Base-by-base conservation (phyloP, 2,888 invertebrate species). In the Drosophila formosana region DNA sequence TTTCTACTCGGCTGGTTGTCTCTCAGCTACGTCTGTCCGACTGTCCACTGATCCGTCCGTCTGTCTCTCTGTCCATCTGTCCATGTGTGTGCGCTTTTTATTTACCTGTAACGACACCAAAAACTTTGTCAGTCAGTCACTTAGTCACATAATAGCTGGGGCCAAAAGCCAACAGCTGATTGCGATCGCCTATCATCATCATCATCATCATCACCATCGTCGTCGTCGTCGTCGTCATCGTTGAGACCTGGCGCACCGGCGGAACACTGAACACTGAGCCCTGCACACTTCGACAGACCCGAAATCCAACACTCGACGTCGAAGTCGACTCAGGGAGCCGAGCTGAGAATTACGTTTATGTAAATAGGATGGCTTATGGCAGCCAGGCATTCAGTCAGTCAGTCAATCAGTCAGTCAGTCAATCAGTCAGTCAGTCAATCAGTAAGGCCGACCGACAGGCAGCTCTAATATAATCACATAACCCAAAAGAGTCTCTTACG, bases 141-240 rank as follows among this genome's bases (percentile, higher is more conserved):
- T 79, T 70, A 72, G 75, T 84, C 82, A 82, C 83, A 83, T 82
- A 83, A 82, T 71, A 75, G 63, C 49, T 50, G 65, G 46, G 23
- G 41, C 63, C 61, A 56, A 69, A 49, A 57, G 55, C 66, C 52
- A 75, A 63, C 75, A 75, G 71, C 75, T 75, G 75, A 75, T 74
- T 75, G 66, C 57, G 53, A 63, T 67, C 71, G 52, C 71, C 62
- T 70, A 66, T 65, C 60, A 41, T 46, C 49, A 57, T 30, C 46
- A 34, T 55, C 37, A 18, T 23, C 30, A n/a, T 51, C 11, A 4
- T 7, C 9, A 4, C 3, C 9, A 4, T 25, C 52, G 18, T 52
- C 25, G 26, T 52, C 39, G 61, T 13, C 23, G 13, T 43, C 51
- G 26, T 52, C 37, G 26, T 52, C 52, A 9, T 47, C 41, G 57